Percentiles rank a stretch among this genome's conserved stretches.
These are phyloP conservation scores for Sciurus vulgaris DNA, from an alignment of 2,797 vertebrate species.

Conservation along the genomic window DNA sequence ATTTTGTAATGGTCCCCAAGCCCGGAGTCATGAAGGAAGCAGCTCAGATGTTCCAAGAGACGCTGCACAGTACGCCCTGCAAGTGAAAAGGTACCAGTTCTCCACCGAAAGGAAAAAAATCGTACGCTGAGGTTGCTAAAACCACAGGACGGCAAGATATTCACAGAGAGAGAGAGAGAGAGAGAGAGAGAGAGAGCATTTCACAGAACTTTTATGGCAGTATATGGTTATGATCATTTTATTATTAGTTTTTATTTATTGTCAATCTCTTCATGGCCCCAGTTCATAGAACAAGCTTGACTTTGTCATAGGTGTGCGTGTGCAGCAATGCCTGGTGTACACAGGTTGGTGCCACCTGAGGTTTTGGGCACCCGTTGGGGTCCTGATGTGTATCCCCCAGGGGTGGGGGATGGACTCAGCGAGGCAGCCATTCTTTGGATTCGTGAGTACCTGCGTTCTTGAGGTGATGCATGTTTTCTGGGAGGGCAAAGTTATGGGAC, in stretches of 20 bases:
- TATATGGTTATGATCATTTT: not conserved
- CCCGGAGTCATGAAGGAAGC: not conserved
- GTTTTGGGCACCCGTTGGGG: no score
- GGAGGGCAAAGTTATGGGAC: not conserved
- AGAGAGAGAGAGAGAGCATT: not conserved
- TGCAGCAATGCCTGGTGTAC: not conserved
- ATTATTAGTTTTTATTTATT: not conserved
- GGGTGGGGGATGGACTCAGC: not conserved
- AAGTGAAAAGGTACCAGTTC: not conserved
- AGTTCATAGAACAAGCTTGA: no score
- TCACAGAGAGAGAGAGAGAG: not conserved
- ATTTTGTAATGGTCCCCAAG: not conserved
- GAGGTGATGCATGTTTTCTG: not conserved
- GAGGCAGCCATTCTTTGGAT: not conserved
- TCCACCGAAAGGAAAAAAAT: not conserved
- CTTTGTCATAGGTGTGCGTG: not conserved
- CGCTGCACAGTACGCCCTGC: no score
- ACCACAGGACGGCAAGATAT: not conserved
- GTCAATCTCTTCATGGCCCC: no score
- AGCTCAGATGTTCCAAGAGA: not conserved
- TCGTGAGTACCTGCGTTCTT: not conserved
- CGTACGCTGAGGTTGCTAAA: not conserved
- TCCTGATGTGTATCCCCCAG: no score
- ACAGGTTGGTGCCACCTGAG: not conserved
- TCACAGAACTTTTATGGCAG: not conserved